These are phyloP conservation scores for Peromyscus polionotus DNA, from an alignment of 2,113 vertebrate genomes.

Conservation along the genomic window DNA sequence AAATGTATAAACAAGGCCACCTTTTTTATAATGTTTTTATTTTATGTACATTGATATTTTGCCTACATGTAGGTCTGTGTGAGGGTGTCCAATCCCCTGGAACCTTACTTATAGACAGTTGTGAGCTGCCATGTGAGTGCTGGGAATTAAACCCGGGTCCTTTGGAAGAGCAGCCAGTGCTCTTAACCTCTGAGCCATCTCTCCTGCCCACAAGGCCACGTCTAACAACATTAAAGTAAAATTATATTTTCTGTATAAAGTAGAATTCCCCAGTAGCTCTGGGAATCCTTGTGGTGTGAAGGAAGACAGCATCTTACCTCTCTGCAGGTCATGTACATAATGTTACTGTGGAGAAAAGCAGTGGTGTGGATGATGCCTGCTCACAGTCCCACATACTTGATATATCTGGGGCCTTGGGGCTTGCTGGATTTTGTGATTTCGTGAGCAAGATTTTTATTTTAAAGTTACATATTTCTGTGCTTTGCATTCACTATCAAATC, in stretches of 20 bases:
- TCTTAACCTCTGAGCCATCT: too few species aligned
- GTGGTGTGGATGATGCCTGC: conserved; percentile 67
- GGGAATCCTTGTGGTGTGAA: conserved; percentile 66
- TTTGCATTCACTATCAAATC: conserved; percentile 81
- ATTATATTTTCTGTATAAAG: conserved; percentile 70
- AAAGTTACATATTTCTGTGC: conserved; percentile 82
- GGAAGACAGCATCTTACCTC: conserved; percentile 78
- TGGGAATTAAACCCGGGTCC: too few species aligned
- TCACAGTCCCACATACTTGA: conserved; percentile 64
- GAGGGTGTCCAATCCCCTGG: too few species aligned
- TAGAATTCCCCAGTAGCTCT: conserved; percentile 72
- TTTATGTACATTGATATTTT: too few species aligned
- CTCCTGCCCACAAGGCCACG: conserved; percentile 29
- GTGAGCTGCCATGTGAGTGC: too few species aligned
- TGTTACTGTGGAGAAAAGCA: conserved; percentile 76
- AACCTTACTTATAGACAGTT: too few species aligned
- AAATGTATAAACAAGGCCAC: conserved; percentile 67
- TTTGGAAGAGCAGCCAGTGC: too few species aligned
- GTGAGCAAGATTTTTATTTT: conserved; percentile 79
- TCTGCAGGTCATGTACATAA: conserved; percentile 66
- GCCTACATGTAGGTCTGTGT: too few species aligned
- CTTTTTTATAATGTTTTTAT: background rate
- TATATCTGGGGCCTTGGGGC: conserved; percentile 71
- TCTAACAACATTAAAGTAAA: conserved; percentile 77
- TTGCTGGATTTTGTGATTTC: conserved; percentile 83